Percentiles rank a stretch among this genome's conserved stretches.
Evolutionary conservation across 2,888 invertebrate genomes (phyloP).

Genomic region (Silvanus unidentatus): DNA sequence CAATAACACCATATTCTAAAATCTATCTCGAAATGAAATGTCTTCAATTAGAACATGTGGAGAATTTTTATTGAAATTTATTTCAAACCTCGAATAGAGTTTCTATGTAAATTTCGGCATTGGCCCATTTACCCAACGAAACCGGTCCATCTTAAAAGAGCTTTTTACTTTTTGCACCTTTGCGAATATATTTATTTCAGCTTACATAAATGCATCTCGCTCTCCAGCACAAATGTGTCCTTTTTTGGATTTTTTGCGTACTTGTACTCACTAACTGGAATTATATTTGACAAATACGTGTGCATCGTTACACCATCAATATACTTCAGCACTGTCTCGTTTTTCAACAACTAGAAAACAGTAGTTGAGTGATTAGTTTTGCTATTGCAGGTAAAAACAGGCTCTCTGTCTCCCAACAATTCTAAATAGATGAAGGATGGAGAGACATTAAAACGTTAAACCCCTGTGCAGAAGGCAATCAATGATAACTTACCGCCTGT

Average conservation of each 20-base stretch:
- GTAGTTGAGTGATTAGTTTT: slow-evolving; percentile 27
- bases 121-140: slow-evolving; percentile 62
- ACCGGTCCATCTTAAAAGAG: neutral
- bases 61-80: too few species aligned
- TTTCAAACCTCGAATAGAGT: slow-evolving; percentile 49
- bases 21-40: too few species aligned
- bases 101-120: slow-evolving; percentile 60
- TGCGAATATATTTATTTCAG: too few species aligned
- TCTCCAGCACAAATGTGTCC: slow-evolving; percentile 65
- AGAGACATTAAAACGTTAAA: neutral
- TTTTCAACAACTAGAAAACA: slow-evolving; percentile 1
- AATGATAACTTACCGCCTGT: neutral
- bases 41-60: too few species aligned
- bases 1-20: slow-evolving; percentile 42
- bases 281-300: slow-evolving; percentile 66
- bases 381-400: too few species aligned
- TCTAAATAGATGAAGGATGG: too few species aligned
- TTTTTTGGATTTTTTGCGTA: slow-evolving; percentile 56
- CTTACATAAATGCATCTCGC: slow-evolving; percentile 59
- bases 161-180: too few species aligned
- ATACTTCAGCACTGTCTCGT: slow-evolving; percentile 50
- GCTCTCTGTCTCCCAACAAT: too few species aligned
- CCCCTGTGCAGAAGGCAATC: too few species aligned
- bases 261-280: slow-evolving; percentile 55
- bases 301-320: slow-evolving; percentile 72